Base-by-base conservation (phyloP, 2,113 vertebrate species). In the Halichoeres trimaculatus region DNA sequence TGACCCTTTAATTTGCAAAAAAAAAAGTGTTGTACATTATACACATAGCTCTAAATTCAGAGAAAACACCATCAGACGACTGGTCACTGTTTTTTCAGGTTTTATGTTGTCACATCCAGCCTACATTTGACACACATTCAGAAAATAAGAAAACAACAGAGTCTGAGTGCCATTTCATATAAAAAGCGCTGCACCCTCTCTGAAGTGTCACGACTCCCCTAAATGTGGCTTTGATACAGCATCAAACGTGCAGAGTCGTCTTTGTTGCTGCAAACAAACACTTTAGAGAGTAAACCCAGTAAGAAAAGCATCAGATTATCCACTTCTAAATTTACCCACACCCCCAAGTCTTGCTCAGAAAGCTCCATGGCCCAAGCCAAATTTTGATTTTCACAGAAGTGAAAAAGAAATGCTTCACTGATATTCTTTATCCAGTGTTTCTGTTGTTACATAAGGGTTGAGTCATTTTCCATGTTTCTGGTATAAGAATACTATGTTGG, bases 381-480 rank as follows among this genome's bases (percentile, higher is more conserved):
- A 58, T 34, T 30, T 43, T 34, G 61, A 51, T 52, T 53, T 75
- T 36, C 62, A 59, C 47, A 66, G 35, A 43, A 50, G 36, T 35
- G 38, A 74, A 34, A 48, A 74, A 43, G 10, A 60, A 56, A 76
- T 20, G 24, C 17, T 59, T 53, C 0, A 2, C 20, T 60, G 20
- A 68, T 24, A 36, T 20, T 23, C 30, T n/a, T 38, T 41, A 38
- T 57, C 43, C 53, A 50, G 3, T 5, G 23, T 51, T 58, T 50
- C 71, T 41, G 53, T 43, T 58, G 61, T 74, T 58, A 52, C 48
- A 47, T 67, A 53, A 61, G 38, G 16, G 34, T 30, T 61, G 74
- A 54, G 40, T 76, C 50, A 68, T 55, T 45, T 16, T 45, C 61
- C 19, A 38, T 69, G 64, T 61, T 76, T 47, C 74, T 20, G 20